These are phyloP conservation scores for Colletes collaris DNA, from an alignment of 2,888 invertebrate genomes.

Conservation along the genomic window DNA sequence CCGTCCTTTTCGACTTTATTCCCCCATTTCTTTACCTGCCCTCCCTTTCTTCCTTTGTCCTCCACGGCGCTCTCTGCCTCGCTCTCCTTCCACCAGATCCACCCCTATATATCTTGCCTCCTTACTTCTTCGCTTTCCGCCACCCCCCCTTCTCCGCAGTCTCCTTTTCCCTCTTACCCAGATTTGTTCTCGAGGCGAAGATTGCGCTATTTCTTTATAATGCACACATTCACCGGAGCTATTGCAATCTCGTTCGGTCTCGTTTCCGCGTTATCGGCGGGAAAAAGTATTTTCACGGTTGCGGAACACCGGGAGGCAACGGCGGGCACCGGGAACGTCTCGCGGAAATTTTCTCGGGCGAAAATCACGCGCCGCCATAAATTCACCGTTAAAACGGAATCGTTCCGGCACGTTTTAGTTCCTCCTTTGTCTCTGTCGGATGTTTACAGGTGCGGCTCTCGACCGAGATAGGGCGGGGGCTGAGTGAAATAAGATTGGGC, in stretches of 20 bases:
- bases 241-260: constrained; percentile 70
- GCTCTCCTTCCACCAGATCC: not conserved
- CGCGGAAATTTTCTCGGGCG: constrained; percentile 63
- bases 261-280: constrained; percentile 72
- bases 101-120: not conserved
- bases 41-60: constrained; percentile 4
- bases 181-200: constrained; percentile 50
- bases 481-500: constrained; percentile 65
- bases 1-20: constrained; percentile 29
- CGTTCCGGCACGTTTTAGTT: constrained; percentile 63
- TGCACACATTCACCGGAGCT: constrained; percentile 68
- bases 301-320: constrained; percentile 43
- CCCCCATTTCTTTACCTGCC: not conserved
- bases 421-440: constrained; percentile 66
- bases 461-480: constrained; percentile 49
- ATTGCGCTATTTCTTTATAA: constrained; percentile 74
- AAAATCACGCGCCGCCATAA: constrained; percentile 70
- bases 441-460: constrained; percentile 63
- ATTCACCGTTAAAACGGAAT: constrained; percentile 69
- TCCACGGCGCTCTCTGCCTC: not conserved
- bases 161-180: not conserved
- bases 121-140: not conserved
- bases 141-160: not conserved
- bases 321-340: constrained; percentile 26
- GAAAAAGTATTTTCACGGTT: constrained; percentile 71